Evolutionary conservation across 2,797 vertebrate species (phyloP), one percentile per base, ranked within the genome.

Genomic region (Atherinosoma microstoma): DNA sequence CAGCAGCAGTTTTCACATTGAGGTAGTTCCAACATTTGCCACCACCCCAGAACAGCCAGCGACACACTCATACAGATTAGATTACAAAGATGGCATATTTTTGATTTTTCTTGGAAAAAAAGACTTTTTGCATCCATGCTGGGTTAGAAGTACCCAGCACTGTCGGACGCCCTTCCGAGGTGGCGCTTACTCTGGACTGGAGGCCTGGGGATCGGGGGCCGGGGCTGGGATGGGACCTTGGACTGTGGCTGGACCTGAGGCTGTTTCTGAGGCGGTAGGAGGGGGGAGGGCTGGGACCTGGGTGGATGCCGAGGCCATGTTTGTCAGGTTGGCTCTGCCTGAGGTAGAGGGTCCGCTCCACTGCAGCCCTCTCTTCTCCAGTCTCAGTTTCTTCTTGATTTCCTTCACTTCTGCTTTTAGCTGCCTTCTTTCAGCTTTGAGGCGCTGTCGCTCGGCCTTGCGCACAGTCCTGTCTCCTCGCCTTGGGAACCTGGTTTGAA

Each of bases 331-430:
- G 88, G 80, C 87, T 86, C 90, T 88, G 89, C 88, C 91, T 78
- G 93, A 92, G 87, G 93, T 92, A 80, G 93, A 84, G 93, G 94
- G 30, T 78, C 95, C 97, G 69, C 95, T 97, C 96, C 97, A 97
- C 84, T 96, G 94, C 85, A 97, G 94, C 87, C 97, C 96, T 85
- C 97, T 95, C 92, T 97, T 97, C 91, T 98, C 97, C 91, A 98
- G 88, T 89, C 98, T 96, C 64, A 99, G 95, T 92, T 99, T 98
- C 92, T 97, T 99, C 94, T 98, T 98, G 84, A 99, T 97, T 94
- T 99, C 97, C 88, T 98, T 96, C 83, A 98, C 96, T 85, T 99
- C 98, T 40, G 97, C 97, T 92, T 98, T 97, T 27, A 97, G 94
- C 91, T 99, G 98, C 79, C 96, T 95, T 92, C 98, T 96, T 93